Base-by-base conservation (phyloP, 2,113 vertebrate species). In the Peromyscus polionotus region DNA sequence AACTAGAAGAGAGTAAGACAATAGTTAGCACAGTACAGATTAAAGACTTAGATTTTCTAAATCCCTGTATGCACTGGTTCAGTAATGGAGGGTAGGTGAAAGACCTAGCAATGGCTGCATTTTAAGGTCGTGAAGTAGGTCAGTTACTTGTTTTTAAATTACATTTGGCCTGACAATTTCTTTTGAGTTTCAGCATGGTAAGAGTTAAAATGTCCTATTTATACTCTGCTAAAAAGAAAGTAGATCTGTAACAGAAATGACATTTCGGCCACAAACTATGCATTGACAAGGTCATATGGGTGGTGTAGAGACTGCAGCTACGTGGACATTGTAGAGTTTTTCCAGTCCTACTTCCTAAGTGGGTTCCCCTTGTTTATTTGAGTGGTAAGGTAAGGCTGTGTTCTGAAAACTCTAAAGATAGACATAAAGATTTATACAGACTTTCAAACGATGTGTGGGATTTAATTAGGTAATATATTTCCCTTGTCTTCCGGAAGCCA, bases 391-490 rank as follows among this genome's bases (percentile, higher is more conserved):
- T 24, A 61, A 95, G n/a, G 14, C 24, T 94, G 5, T 59, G 2
- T 45, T 95, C 91, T 19, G 13, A 36, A 95, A 93, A 67, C 4
- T 79, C 22, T 70, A 3, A 39, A 70, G 63, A 91, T 14, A 93
- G 80, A 95, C 33, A 83, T 14, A 87, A 92, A 42, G 75, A 68
- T 54, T 94, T 92, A 95, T 76, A 92, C 48, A 7, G 0, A 13
- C 77, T 95, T 97, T 91, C 4, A 93, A 75, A 83, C 85, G 97
- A 73, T 79, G 57, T 24, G 20, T 57, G 54, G 28, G 1, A 22
- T 92, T 92, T 95, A 31, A 98, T 94, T 94, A 96, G 84, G 45
- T 94, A 97, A 94, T 86, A 14, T 79, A 33, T 63, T 93, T 89
- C 48, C 45, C 70, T 72, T 8, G 36, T 87, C 95, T 81, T 95